Evolutionary conservation across 2,888 invertebrate genomes (phyloP).

Genomic region (Orthosia gothica): DNA sequence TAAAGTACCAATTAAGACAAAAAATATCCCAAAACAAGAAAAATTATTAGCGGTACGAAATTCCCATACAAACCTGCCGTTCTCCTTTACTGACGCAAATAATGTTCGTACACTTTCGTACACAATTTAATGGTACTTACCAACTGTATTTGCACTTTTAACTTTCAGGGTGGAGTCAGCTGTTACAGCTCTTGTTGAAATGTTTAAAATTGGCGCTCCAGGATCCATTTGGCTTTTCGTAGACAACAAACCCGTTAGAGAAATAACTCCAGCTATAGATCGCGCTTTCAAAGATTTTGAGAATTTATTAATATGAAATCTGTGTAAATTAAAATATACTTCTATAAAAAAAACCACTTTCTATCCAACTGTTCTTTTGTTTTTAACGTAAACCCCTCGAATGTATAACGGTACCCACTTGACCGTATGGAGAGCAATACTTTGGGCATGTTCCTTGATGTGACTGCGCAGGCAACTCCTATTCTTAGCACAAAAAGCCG

Average conservation of each 20-base stretch:
- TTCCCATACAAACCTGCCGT: no score
- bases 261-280: conserved; percentile 69
- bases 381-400: background rate
- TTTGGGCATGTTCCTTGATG: no score
- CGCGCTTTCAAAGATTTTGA: conserved; percentile 54
- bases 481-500: no score
- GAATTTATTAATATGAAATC: conserved; percentile 8
- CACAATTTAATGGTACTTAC: background rate
- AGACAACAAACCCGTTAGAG: conserved; percentile 63
- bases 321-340: conserved; percentile 1
- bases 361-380: background rate
- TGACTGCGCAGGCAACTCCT: no score
- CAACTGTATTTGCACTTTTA: background rate
- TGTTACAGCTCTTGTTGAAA: conserved; percentile 64
- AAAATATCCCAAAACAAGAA: no score
- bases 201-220: conserved; percentile 67
- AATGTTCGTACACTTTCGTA: background rate
- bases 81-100: background rate
- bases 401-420: no score
- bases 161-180: conserved; percentile 70
- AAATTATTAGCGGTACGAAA: no score
- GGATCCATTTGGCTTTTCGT: conserved; percentile 70
- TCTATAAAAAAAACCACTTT: background rate
- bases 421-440: no score
- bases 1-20: no score